A percentile compares a stretch with the other conserved stretches of the same genome.
Evolutionary conservation across 2,113 vertebrate species (phyloP).

Genomic region (Charadrius vociferus): DNA sequence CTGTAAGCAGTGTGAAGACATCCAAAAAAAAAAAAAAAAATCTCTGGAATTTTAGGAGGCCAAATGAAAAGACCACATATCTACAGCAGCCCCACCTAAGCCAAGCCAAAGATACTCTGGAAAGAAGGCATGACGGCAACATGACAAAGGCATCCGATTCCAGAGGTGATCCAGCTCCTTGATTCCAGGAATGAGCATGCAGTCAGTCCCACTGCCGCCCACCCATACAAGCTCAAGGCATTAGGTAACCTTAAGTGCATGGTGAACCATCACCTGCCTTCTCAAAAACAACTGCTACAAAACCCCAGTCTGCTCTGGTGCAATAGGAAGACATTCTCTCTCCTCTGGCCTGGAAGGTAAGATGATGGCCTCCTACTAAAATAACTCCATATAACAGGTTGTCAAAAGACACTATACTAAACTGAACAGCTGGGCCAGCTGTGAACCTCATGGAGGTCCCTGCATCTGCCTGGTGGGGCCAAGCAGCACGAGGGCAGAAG

Average conservation of each 20-base stretch:
- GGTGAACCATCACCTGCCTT: background rate
- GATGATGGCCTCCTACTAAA: background rate
- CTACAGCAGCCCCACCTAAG: background rate
- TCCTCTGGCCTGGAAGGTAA: background rate
- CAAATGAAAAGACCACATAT: background rate
- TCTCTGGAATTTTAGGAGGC: background rate
- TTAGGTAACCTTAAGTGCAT: background rate
- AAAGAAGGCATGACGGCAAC: background rate
- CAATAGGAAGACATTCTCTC: background rate
- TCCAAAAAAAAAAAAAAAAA: background rate
- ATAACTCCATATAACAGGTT: background rate
- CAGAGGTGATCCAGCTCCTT: background rate
- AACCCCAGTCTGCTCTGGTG: background rate
- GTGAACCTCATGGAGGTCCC: rapidly evolving
- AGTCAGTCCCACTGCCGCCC: background rate
- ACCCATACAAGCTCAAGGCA: background rate
- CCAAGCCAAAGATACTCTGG: conserved; percentile 2
- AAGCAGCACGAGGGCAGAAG: background rate
- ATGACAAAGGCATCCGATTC: background rate
- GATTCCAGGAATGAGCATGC: background rate
- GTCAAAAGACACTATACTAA: background rate
- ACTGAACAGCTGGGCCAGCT: background rate
- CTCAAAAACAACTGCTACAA: background rate
- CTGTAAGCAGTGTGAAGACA: conserved; percentile 8
- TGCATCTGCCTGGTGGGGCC: background rate